phyloP scores from a whole-genome alignment of 2,797 vertebrate genomes.

The Bryconaethiops microstoma region DNA sequence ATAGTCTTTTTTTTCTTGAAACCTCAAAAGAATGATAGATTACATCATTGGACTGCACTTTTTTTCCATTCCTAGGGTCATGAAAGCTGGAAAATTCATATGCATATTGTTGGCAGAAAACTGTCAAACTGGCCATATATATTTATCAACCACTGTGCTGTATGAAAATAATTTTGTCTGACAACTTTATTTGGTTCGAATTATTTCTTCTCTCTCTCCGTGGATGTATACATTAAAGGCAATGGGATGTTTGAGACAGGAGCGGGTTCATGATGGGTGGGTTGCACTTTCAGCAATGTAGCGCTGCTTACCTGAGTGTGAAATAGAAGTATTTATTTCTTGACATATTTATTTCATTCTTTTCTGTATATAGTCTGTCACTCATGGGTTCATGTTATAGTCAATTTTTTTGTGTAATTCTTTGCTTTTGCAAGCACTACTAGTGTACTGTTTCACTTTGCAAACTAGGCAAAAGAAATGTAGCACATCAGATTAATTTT shows the following conservation, averaged over 20 bases:
- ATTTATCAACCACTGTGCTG: constrained; percentile 57
- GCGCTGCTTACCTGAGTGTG: constrained; percentile 74
- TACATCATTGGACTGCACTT: constrained; percentile 44
- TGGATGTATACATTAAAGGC: constrained; percentile 8
- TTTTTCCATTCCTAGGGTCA: constrained; percentile 39
- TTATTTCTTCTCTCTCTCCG: constrained; percentile 25
- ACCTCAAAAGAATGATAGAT: constrained; percentile 38
- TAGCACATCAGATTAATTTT: constrained; percentile 56
- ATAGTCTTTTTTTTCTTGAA: constrained; percentile 45
- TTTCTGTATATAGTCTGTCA: constrained; percentile 71
- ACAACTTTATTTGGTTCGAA: constrained; percentile 28
- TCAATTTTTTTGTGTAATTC: constrained; percentile 59
- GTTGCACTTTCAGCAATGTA: constrained; percentile 75
- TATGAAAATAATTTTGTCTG: constrained; percentile 49
- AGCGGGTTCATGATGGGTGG: constrained; percentile 57
- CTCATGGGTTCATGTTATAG: constrained; percentile 57
- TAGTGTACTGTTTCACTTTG: constrained; percentile 50
- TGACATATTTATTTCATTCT: constrained; percentile 71
- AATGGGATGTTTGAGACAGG: constrained; percentile 31
- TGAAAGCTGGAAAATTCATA: constrained; percentile 51
- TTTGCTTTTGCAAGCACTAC: constrained; percentile 50
- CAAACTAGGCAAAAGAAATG: constrained; percentile 56
- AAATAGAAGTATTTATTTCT: constrained; percentile 65
- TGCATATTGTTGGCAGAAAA: constrained; percentile 52
- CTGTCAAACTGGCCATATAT: constrained; percentile 52